Conservation (phyloP, 2,113 vertebrate species). For the Erythrocebus patas region DNA sequence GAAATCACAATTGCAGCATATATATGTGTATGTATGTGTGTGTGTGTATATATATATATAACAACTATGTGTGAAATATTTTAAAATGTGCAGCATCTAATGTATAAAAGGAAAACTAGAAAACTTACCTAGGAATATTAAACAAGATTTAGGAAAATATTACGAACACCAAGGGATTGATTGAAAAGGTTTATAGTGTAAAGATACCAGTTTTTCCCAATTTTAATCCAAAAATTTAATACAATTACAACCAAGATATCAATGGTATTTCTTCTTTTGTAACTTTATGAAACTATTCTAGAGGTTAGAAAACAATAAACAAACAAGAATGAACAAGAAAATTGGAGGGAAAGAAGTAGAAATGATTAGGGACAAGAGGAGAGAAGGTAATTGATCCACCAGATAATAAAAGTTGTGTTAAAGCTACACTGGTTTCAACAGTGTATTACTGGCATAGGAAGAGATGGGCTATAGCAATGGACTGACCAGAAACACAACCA, state of each 20-base stretch:
- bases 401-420: neutral
- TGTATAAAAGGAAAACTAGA: neutral
- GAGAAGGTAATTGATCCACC: neutral
- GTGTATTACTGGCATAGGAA: neutral
- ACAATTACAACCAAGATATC: neutral
- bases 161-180: neutral
- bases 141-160: neutral
- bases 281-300: neutral
- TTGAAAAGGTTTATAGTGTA: neutral
- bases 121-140: neutral
- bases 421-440: neutral
- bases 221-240: neutral
- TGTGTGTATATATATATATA: neutral
- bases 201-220: neutral
- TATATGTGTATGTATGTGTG: no score
- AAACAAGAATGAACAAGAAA: neutral
- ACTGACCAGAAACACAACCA: neutral
- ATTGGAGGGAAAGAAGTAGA: neutral
- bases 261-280: neutral
- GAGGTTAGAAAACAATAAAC: neutral
- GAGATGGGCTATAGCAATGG: neutral
- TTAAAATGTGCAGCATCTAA: neutral
- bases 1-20: neutral
- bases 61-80: neutral
- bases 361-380: neutral